phyloP scores from a whole-genome alignment of 2,113 vertebrate species.

The Onychostoma macrolepis region DNA sequence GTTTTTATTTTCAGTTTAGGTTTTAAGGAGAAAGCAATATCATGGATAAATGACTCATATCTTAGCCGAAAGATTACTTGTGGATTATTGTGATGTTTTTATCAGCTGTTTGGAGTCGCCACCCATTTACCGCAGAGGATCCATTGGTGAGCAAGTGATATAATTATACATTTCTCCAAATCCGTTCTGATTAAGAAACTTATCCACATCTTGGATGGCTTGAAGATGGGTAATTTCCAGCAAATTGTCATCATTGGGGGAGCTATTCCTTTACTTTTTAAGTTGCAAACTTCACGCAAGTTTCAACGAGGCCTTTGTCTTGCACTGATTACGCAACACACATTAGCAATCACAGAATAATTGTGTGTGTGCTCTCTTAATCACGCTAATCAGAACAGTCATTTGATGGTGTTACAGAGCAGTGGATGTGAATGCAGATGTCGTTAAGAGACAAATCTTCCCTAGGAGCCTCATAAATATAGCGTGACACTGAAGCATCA shows the following conservation, averaged over 20 bases:
- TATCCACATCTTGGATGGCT: not conserved
- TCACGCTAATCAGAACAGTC: conserved; percentile 47
- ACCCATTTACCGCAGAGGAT: not conserved
- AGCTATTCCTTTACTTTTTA: not conserved
- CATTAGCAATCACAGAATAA: conserved; percentile 40
- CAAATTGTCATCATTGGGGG: not conserved
- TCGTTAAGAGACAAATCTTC: not conserved
- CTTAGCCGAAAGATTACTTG: not conserved
- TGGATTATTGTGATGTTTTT: not conserved
- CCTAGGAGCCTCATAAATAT: not conserved
- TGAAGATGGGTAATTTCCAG: not conserved
- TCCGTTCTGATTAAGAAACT: not conserved
- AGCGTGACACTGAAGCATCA: not conserved
- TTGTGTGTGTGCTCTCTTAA: conserved; percentile 25
- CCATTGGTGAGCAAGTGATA: not conserved
- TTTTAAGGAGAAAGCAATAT: not conserved
- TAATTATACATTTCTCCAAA: not conserved
- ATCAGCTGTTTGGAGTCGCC: not conserved
- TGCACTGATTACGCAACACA: conserved; percentile 8
- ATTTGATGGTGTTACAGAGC: conserved; percentile 10
- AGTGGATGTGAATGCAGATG: conserved; percentile 33
- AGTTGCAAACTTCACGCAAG: not conserved
- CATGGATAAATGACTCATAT: not conserved
- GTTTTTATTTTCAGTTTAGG: too few species aligned
- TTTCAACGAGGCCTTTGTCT: not conserved